phyloP scores from a whole-genome alignment of 2,113 vertebrate genomes.

The Macroglossus sobrinus region DNA sequence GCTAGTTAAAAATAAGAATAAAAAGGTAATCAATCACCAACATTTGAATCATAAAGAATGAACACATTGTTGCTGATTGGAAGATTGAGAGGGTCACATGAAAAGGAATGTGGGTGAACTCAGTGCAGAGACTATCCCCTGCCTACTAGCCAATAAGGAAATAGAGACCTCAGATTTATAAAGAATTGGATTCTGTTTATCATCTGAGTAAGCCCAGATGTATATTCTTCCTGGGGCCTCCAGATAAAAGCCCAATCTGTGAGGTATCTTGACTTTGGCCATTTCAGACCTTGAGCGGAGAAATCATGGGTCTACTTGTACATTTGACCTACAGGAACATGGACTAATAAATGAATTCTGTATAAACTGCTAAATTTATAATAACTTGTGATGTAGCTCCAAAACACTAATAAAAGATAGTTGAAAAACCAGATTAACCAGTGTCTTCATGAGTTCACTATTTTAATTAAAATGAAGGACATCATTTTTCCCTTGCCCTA shows the following conservation, averaged over 20 bases:
- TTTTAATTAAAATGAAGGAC: not conserved
- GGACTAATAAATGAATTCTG: not conserved
- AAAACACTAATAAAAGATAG: not conserved
- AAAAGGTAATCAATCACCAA: not conserved
- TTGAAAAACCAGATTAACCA: not conserved
- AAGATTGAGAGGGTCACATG: not conserved
- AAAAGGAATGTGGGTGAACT: not conserved
- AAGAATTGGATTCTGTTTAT: not conserved
- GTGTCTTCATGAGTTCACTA: not conserved
- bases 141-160: not conserved
- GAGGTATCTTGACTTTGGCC: not conserved
- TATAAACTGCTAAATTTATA: not conserved
- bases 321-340: not conserved
- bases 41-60: not conserved
- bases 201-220: not conserved
- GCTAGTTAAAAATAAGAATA: not conserved
- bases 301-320: not conserved
- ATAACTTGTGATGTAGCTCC: not conserved
- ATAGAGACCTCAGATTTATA: not conserved
- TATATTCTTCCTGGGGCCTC: not conserved
- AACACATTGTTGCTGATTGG: not conserved
- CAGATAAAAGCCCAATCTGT: not conserved
- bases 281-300: not conserved
- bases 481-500: accelerated
- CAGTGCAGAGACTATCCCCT: not conserved